Percentiles rank a stretch among this genome's conserved stretches.
Evolutionary conservation across 2,888 invertebrate species (phyloP).

Genomic region (Nymphalis c-album): DNA sequence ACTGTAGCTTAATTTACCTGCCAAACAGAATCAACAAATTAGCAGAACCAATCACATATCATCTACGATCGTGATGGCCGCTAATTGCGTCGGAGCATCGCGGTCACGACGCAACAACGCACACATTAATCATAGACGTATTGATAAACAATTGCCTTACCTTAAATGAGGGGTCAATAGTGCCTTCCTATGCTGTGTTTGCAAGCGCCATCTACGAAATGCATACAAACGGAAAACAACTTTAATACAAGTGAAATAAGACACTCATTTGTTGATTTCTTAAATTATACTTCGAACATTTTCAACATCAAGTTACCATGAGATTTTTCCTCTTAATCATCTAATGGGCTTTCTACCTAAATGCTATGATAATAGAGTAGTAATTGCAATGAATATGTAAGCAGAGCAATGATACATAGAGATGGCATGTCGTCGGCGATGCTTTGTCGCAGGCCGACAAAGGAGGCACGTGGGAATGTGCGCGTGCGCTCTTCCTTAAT

Average conservation of each 20-base stretch:
- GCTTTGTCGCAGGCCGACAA: conserved; percentile 79
- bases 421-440: conserved; percentile 67
- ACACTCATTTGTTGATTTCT: neutral
- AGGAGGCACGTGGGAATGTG: conserved; percentile 78
- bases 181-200: conserved; percentile 47
- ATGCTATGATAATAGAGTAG: conserved; percentile 41
- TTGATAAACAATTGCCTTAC: conserved; percentile 80
- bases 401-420: conserved; percentile 47
- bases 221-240: conserved; percentile 38
- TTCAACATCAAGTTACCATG: neutral
- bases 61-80: conserved; percentile 68
- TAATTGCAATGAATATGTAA: conserved; percentile 37
- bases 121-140: conserved; percentile 67
- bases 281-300: neutral
- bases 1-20: neutral
- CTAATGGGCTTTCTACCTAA: conserved; percentile 43
- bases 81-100: conserved; percentile 67
- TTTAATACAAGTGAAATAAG: conserved; percentile 20
- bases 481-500: conserved; percentile 69
- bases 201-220: conserved; percentile 45
- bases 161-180: conserved; percentile 78
- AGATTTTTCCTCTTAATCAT: conserved; percentile 55
- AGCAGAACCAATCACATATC: conserved; percentile 74
- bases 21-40: conserved; percentile 54
- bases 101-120: conserved; percentile 68